Conservation (phyloP, 2,888 invertebrate species). For the Congeria kusceri region DNA sequence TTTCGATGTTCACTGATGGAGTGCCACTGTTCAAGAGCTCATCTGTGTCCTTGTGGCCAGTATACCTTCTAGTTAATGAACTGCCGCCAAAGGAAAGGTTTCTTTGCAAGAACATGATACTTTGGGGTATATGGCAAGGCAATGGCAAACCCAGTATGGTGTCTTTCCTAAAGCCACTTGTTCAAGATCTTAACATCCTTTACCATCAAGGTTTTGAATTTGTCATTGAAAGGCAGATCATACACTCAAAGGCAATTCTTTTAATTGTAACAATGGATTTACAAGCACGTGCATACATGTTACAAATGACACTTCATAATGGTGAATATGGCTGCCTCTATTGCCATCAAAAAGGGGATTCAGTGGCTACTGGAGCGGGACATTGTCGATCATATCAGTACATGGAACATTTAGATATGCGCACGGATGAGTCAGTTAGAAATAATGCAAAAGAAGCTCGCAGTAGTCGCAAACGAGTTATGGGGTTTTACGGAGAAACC, state of each 20-base stretch:
- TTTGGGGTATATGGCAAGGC: slow-evolving; percentile 31
- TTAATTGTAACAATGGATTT: slow-evolving; percentile 37
- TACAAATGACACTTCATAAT: slow-evolving; percentile 57
- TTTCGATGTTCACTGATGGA: slow-evolving; percentile 36
- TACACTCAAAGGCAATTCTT: slow-evolving; percentile 7
- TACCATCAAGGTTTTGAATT: slow-evolving; percentile 24
- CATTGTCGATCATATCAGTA: slow-evolving; percentile 34
- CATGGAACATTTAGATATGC: not conserved
- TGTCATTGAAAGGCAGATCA: not conserved
- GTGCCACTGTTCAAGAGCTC: slow-evolving; percentile 43
- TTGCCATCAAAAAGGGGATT: slow-evolving; percentile 7
- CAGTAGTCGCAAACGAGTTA: not conserved
- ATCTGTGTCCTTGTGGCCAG: slow-evolving; percentile 47
- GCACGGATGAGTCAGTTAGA: slow-evolving; percentile 9
- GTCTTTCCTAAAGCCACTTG: slow-evolving; percentile 46
- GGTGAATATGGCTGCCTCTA: slow-evolving; percentile 52
- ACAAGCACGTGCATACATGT: slow-evolving; percentile 51
- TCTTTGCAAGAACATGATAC: slow-evolving; percentile 43
- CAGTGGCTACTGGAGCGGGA: slow-evolving; percentile 23
- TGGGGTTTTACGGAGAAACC: slow-evolving; percentile 20
- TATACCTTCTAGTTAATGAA: slow-evolving; percentile 51
- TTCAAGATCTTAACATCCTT: slow-evolving; percentile 25
- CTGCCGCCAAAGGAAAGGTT: slow-evolving; percentile 37
- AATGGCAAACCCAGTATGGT: slow-evolving; percentile 38
- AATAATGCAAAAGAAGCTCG: slow-evolving; percentile 6